Evolutionary conservation across 2,888 invertebrate genomes (phyloP).

Genomic region (Drosophila multiciliata): DNA sequence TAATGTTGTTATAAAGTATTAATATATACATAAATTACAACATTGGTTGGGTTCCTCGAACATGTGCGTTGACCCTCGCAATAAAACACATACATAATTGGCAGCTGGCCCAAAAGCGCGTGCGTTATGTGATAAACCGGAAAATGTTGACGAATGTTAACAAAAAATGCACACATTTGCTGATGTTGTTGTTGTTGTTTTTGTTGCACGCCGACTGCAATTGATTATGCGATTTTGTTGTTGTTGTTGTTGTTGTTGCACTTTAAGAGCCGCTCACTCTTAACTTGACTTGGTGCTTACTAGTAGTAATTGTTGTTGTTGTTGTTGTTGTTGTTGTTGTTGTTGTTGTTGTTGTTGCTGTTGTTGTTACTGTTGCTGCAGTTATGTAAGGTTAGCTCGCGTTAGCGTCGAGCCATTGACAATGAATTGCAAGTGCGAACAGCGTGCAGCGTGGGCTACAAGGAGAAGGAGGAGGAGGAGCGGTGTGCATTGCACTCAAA

Average conservation of each 20-base stretch:
- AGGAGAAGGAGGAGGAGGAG: background rate
- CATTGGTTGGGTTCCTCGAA: background rate
- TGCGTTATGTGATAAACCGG: conserved; percentile 61
- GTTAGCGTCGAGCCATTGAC: conserved; percentile 68
- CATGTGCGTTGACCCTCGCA: conserved; percentile 18
- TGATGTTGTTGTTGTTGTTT: conserved; percentile 25
- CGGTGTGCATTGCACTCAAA: conserved; percentile 15
- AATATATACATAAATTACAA: background rate
- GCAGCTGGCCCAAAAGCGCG: conserved; percentile 60
- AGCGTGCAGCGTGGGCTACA: conserved; percentile 42
- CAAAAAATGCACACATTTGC: conserved; percentile 67
- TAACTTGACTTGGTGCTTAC: conserved; percentile 27
- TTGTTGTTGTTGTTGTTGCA: conserved; percentile 34
- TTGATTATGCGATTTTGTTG: conserved; percentile 59
- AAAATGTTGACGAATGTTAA: conserved; percentile 70
- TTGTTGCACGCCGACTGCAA: conserved; percentile 55
- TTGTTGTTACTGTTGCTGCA: conserved; percentile 35
- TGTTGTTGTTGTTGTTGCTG: conserved; percentile 31
- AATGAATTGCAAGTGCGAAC: conserved; percentile 68
- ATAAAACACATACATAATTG: conserved; percentile 11
- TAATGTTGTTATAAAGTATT: background rate
- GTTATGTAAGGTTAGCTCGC: conserved; percentile 67
- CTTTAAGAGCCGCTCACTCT: conserved; percentile 45
- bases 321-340: conserved; percentile 38
- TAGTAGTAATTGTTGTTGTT: conserved; percentile 12